These are phyloP conservation scores for Arctia plantaginis DNA, from an alignment of 2,888 invertebrate species.

Conservation along the genomic window DNA sequence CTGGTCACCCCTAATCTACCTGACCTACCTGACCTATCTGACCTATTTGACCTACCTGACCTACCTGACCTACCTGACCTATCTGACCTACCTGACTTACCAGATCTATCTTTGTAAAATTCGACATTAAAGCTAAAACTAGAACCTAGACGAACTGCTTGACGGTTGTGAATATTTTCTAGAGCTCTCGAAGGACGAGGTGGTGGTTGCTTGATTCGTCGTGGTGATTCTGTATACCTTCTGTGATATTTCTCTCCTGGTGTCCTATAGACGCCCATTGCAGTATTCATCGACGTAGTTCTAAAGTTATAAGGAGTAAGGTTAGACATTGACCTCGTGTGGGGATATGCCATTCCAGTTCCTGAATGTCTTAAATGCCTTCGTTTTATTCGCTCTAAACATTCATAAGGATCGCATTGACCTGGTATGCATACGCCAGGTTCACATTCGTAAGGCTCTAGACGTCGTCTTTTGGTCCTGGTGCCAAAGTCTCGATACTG, in stretches of 20 bases:
- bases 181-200: constrained; percentile 8
- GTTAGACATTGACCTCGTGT: constrained; percentile 26
- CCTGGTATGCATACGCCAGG: constrained; percentile 47
- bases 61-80: constrained; percentile 9
- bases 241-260: constrained; percentile 4
- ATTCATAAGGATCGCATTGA: constrained; percentile 46
- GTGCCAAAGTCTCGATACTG: constrained; percentile 24
- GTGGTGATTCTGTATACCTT: constrained; percentile 8
- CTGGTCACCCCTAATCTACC: background rate
- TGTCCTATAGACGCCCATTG: background rate
- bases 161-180: constrained; percentile 21
- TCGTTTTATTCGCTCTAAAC: constrained; percentile 23
- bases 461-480: constrained; percentile 14
- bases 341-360: constrained; percentile 9
- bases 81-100: constrained; percentile 24
- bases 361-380: constrained; percentile 23
- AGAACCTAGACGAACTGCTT: constrained; percentile 35
- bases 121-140: constrained; percentile 46
- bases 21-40: too few species aligned
- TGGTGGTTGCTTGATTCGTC: constrained; percentile 3
- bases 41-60: too few species aligned
- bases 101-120: constrained; percentile 42
- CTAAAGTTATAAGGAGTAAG: constrained; percentile 9
- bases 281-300: constrained; percentile 10
- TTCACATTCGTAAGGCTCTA: constrained; percentile 49